Base-by-base conservation (phyloP, 2,113 vertebrate species). In the Apodemus sylvaticus region DNA sequence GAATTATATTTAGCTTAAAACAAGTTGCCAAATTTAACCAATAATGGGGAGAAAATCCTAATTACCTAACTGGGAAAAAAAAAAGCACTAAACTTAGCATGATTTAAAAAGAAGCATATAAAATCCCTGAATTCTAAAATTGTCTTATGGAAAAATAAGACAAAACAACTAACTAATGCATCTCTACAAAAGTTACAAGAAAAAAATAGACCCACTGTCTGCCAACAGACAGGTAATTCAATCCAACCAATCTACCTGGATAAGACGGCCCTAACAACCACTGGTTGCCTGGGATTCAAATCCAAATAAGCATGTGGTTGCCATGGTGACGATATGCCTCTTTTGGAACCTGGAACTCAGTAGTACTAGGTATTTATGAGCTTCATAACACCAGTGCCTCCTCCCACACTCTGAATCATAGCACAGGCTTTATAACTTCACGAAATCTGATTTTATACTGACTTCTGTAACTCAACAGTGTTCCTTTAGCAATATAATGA, bases 311-410 rank as follows among this genome's bases (percentile, higher is more conserved):
- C 79, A 87, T 76, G 62, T 79, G 83, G 97, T 97, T 96, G 93
- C 96, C 94, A 97, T 96, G 91, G 96, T 92, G 83, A 97, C 91
- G 95, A 95, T 79, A 93, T 94, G 95, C 87, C 94, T 95, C 82
- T 96, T 97, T 97, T 96, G 95, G 93, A 97, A 96, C 64, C 26
- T 96, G 76, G 58, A 94, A 58, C 76, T 97, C 95, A 95, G 92
- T 96, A 97, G 92, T 96, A 97, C 68, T 96, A 92, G 78, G 87
- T 93, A 93, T 89, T 96, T 91, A 93, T 36, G 64, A 91, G 83
- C 78, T 96, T 95, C 51, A 68, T 89, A 96, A 90, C 16, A 7
- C 95, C 91, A 93, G 83, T 85, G 74, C 79, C 89, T 97, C 95
- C 91, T 95, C 94, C 94, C 83, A 97, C 96, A 90, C 92, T 89